A percentile compares a stretch with the other conserved stretches of the same genome.
phyloP scores from a whole-genome alignment of 2,888 invertebrate species.

The Amaurobius ferox region DNA sequence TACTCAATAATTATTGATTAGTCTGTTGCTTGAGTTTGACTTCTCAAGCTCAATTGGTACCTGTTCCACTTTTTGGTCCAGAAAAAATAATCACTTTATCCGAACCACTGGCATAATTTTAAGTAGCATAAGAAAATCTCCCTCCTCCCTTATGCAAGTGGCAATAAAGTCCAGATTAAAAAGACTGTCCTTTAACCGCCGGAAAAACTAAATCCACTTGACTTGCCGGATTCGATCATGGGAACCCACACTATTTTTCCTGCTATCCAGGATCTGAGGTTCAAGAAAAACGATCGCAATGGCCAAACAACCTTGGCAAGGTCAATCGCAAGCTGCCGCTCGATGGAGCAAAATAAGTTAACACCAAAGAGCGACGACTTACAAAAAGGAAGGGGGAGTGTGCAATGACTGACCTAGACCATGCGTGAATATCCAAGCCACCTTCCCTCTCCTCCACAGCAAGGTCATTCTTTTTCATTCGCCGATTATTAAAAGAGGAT shows the following conservation, averaged over 20 bases:
- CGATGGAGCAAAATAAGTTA: background rate
- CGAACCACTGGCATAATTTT: too few species aligned
- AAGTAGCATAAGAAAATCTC: too few species aligned
- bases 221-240: too few species aligned
- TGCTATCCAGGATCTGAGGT: background rate
- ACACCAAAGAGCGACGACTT: background rate
- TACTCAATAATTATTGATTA: too few species aligned
- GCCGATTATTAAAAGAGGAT: background rate
- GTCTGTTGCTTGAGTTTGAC: too few species aligned
- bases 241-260: background rate
- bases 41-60: too few species aligned
- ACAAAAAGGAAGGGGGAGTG: background rate
- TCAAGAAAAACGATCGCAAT: background rate
- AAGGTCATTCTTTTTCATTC: background rate
- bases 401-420: conserved; percentile 17
- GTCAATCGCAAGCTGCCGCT: background rate
- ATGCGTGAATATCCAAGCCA: background rate
- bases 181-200: too few species aligned
- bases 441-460: background rate
- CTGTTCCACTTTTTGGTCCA: too few species aligned
- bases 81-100: too few species aligned
- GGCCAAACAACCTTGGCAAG: background rate
- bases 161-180: too few species aligned
- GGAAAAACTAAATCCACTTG: too few species aligned
- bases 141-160: too few species aligned